A percentile compares a stretch with the other conserved stretches of the same genome.
These are phyloP conservation scores for Tyrannus savana DNA, from an alignment of 2,113 vertebrate species.

Conservation along the genomic window DNA sequence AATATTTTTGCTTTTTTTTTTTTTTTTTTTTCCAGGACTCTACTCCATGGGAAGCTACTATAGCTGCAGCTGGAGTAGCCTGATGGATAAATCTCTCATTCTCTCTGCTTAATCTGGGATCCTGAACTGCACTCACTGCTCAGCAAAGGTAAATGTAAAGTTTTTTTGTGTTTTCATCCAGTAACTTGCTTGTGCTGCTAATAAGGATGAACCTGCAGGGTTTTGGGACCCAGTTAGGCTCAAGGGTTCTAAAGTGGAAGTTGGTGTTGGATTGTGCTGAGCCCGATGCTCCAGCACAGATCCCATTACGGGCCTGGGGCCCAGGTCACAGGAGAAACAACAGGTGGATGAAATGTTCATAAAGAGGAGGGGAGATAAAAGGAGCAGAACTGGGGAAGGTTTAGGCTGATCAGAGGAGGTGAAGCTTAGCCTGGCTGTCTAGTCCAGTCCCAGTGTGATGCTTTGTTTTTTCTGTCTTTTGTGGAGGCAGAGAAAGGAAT, in stretches of 20 bases:
- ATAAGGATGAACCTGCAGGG: background rate
- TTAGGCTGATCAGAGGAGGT: background rate
- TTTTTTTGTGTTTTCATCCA: background rate
- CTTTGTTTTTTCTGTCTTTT: background rate
- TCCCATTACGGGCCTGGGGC: background rate
- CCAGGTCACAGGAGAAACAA: background rate
- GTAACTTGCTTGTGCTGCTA: background rate
- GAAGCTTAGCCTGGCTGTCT: background rate
- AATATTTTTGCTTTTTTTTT: background rate
- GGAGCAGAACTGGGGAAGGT: background rate
- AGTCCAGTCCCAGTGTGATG: background rate
- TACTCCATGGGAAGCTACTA: fast-evolving
- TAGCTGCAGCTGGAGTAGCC: background rate
- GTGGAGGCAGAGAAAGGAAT: background rate
- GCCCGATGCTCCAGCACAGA: background rate
- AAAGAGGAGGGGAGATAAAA: background rate
- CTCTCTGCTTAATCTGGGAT: background rate
- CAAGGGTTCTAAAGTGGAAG: background rate
- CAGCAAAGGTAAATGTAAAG: background rate
- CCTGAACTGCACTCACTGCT: fast-evolving
- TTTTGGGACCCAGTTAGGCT: background rate
- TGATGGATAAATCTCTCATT: background rate
- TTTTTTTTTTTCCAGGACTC: background rate
- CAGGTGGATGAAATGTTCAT: background rate
- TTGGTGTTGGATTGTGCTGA: background rate